These are phyloP conservation scores for Pollenia angustigena DNA, from an alignment of 2,888 invertebrate species.

Conservation along the genomic window DNA sequence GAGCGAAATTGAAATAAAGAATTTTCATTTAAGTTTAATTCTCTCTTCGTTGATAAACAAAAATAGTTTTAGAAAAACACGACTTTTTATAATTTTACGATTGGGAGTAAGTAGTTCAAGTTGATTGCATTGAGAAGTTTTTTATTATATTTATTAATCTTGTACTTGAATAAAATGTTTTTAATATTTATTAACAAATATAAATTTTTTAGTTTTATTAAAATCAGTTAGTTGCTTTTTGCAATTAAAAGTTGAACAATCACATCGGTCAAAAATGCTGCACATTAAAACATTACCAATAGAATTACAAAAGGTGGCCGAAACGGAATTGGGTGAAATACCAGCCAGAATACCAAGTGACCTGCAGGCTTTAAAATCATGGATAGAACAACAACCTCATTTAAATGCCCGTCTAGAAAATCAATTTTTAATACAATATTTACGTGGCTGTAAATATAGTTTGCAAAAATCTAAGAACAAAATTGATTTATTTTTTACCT, in stretches of 20 bases:
- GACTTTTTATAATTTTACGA: neutral
- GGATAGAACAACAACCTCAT: conserved; percentile 85
- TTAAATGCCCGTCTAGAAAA: conserved; percentile 81
- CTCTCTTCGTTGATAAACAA: too few relatives aligned
- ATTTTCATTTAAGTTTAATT: too few relatives aligned
- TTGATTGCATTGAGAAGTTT: conserved; percentile 35
- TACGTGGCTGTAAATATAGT: conserved; percentile 86
- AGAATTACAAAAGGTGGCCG: conserved; percentile 81
- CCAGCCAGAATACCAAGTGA: conserved; percentile 79
- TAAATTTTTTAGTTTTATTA: conserved; percentile 76
- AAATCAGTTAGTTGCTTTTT: conserved; percentile 86
- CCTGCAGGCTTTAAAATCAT: conserved; percentile 83
- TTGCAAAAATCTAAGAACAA: conserved; percentile 85
- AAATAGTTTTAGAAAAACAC: conserved; percentile 74
- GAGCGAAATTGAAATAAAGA: too few relatives aligned
- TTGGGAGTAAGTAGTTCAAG: conserved; percentile 72
- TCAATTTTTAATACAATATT: conserved; percentile 85
- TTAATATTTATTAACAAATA: too few relatives aligned
- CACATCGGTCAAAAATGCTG: conserved; percentile 74
- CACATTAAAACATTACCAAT: conserved; percentile 77
- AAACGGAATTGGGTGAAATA: conserved; percentile 85
- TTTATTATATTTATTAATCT: conserved; percentile 2
- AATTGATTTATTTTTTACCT: conserved; percentile 86
- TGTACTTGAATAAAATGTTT: neutral
- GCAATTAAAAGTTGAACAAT: neutral